Conservation (phyloP, 1,140 invertebrate species). For the Polypedilum pembai region DNA sequence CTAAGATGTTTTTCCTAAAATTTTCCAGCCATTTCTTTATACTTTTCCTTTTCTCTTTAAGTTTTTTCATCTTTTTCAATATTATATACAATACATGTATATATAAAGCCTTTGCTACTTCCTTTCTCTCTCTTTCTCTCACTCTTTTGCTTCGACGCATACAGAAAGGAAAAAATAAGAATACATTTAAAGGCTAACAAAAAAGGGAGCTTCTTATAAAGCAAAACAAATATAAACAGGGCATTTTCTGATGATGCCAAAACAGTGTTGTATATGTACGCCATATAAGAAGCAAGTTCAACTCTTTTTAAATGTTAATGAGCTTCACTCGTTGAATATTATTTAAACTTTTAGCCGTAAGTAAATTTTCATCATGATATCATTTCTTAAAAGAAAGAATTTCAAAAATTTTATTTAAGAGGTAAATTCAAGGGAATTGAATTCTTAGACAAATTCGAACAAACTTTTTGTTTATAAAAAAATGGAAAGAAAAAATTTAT, state of each 20-base stretch:
- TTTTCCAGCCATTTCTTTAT: constrained; percentile 4
- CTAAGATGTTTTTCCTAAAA: constrained; percentile 3
- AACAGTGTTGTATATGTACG: not conserved
- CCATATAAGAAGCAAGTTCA: not conserved
- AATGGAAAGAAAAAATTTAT: too few relatives aligned
- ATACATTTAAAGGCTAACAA: not conserved
- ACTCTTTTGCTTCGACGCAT: not conserved
- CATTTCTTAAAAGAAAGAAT: too few relatives aligned
- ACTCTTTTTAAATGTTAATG: constrained; percentile 20
- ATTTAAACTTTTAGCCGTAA: not conserved
- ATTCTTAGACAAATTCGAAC: too few relatives aligned
- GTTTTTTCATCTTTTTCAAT: not conserved
- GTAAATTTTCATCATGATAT: not conserved
- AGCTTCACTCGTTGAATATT: not conserved
- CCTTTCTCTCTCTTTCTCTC: not conserved
- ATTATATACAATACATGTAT: not conserved
- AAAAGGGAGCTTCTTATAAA: not conserved
- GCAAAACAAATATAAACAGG: not conserved
- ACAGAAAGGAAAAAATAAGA: not conserved
- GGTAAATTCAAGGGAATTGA: too few relatives aligned
- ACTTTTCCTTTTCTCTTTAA: not conserved
- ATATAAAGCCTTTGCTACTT: too few relatives aligned
- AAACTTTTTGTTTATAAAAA: too few relatives aligned
- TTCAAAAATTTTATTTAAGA: too few relatives aligned
- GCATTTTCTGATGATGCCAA: not conserved